Evolutionary conservation across 2,797 vertebrate genomes (phyloP).

Genomic region (Notolabrus celidotus): DNA sequence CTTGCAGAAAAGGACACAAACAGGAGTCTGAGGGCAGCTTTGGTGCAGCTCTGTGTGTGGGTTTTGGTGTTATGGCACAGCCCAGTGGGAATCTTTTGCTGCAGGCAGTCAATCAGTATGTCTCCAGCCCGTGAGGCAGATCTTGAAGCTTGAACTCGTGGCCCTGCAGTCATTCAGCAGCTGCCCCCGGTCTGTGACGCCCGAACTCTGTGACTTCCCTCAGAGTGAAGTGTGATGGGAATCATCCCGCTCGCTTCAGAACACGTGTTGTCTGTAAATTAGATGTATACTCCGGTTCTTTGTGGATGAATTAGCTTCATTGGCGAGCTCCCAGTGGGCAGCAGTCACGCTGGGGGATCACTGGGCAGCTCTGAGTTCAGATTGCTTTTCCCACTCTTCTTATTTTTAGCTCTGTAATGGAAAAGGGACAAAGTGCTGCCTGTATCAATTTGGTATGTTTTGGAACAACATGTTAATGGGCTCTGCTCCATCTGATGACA

Average conservation of each 20-base stretch:
- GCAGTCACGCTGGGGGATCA: conserved; percentile 15
- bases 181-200: not conserved
- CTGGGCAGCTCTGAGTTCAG: conserved; percentile 27
- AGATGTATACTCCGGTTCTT: too few species aligned
- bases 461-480: conserved; percentile 43
- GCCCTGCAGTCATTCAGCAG: conserved; percentile 9
- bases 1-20: not conserved
- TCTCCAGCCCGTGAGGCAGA: not conserved
- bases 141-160: conserved; percentile 6
- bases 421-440: conserved; percentile 45
- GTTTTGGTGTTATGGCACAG: not conserved
- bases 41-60: not conserved
- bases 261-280: conserved; percentile 4
- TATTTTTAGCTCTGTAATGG: conserved; percentile 59
- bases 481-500: conserved; percentile 33
- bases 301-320: too few species aligned
- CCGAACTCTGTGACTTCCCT: conserved; percentile 2
- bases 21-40: too few species aligned
- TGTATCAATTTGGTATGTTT: conserved; percentile 45
- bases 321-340: too few species aligned
- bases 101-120: conserved; percentile 1
- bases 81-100: not conserved
- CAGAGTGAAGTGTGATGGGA: not conserved
- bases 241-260: conserved; percentile 6
- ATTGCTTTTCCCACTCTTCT: conserved; percentile 28